Evolutionary conservation across 2,888 invertebrate species (phyloP), one percentile per base, ranked within the genome.

Genomic region (Dyspetes luteomarginatus): DNA sequence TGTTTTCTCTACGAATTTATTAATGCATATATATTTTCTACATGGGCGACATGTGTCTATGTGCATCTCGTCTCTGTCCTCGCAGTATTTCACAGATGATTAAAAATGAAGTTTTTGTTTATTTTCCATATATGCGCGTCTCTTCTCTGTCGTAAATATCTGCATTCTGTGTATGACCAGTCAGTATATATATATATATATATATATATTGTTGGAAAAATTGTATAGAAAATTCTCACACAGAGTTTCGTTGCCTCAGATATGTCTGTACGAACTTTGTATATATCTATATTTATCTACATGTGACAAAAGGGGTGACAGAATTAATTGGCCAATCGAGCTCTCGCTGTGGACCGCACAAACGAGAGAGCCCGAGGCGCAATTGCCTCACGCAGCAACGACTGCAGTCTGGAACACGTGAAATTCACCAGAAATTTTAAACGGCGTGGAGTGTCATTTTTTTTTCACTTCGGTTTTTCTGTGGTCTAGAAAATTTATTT

Each of bases 241-340:
- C 43, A 24, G 28, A 48, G 30, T 68, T 52, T 22, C 28, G 30
- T 28, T 28, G 45, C 62, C 15, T 43, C 64, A 22, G 55, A 55
- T 43, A 62, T 62, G 5, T 48, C 15, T 48, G 17, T 48, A 17
- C 36, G 5, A 48, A 48, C n/a, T n/a, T n/a, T 48, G 48, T 17
- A 3, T 5, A 7, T 45, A 2, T 17, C 0, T 45, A 45, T 45
- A 45, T 45, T n/a, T 45, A 45, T 15, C 2, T 55, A 69, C 30
- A 30, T 52, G 43, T 48, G 17, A 50, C 19, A 28, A 78, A 78
- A 50, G 45, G 56, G 50, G 56, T 64, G 58, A 64, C 74, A 58
- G 74, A 74, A 76, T 80, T 80, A 80, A 76, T 80, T 80, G 80
- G 67, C 55, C 76, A 80, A 80, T 80, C 76, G 80, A 48, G 62